Evolutionary conservation across 1,140 invertebrate genomes (phyloP).

Genomic region (Ips typographus): DNA sequence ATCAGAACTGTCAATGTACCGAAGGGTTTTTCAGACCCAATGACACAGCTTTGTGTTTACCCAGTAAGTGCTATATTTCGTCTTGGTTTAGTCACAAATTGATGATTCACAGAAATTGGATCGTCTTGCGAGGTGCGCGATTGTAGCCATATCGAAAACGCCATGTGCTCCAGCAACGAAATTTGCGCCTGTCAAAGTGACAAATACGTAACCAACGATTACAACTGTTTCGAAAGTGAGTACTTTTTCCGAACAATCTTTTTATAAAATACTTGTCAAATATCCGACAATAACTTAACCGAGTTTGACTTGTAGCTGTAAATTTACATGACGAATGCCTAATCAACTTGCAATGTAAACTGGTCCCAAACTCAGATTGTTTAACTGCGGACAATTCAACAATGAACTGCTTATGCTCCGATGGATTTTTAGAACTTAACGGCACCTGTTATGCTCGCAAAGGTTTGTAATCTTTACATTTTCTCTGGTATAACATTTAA

Average conservation of each 20-base stretch:
- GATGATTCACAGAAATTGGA: slow-evolving; percentile 16
- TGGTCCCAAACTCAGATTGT: slow-evolving; percentile 7
- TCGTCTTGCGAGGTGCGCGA: slow-evolving; percentile 20
- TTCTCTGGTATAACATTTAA: not conserved
- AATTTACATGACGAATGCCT: slow-evolving; percentile 19
- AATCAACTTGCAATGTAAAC: slow-evolving; percentile 23
- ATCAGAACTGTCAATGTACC: slow-evolving; percentile 16
- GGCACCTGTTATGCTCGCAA: slow-evolving; percentile 10
- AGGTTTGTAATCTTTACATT: slow-evolving; percentile 20
- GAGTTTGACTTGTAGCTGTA: not conserved
- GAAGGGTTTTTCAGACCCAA: slow-evolving; percentile 19
- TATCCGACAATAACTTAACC: not conserved
- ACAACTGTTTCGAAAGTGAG: slow-evolving; percentile 9
- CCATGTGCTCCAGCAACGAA: slow-evolving; percentile 6
- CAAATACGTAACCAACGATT: slow-evolving; percentile 9
- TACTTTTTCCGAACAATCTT: not conserved
- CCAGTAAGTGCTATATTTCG: slow-evolving; percentile 23
- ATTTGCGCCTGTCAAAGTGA: slow-evolving; percentile 3
- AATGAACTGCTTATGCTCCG: slow-evolving; percentile 17
- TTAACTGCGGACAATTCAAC: not conserved
- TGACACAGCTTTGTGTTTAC: slow-evolving; percentile 11
- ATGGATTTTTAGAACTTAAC: slow-evolving; percentile 19
- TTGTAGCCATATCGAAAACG: slow-evolving; percentile 17
- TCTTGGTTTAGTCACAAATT: slow-evolving; percentile 2
- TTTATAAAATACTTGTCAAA: not conserved